Percentiles rank a stretch among this genome's conserved stretches.
Evolutionary conservation across 2,797 vertebrate genomes (phyloP).

Genomic region (Erethizon dorsatum): DNA sequence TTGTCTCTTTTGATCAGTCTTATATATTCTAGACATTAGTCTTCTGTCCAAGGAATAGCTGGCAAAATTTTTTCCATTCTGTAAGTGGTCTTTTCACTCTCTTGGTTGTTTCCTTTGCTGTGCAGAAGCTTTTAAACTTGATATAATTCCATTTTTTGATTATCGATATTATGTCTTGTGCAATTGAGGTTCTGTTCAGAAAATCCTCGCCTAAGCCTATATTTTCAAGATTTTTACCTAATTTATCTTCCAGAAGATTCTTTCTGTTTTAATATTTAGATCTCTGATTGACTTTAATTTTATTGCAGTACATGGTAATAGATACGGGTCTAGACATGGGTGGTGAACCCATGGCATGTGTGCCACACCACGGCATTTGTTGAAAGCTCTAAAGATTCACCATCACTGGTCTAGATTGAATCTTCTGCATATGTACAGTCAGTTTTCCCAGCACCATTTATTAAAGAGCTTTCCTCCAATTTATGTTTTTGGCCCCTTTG

Average conservation of each 20-base stretch:
- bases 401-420: neutral
- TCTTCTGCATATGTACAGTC: neutral
- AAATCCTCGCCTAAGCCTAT: neutral
- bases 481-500: neutral
- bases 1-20: neutral
- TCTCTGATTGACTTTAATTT: neutral
- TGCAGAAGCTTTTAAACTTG: neutral
- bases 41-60: neutral
- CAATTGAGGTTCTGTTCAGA: neutral
- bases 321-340: neutral
- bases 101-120: neutral
- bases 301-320: neutral
- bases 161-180: neutral
- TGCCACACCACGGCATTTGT: neutral
- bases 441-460: neutral
- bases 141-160: neutral
- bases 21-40: neutral
- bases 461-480: neutral
- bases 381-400: neutral
- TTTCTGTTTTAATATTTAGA: neutral
- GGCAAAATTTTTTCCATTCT: neutral
- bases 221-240: neutral
- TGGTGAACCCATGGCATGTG: neutral
- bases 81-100: neutral
- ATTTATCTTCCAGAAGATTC: neutral